Evolutionary conservation across 2,797 vertebrate genomes (phyloP), one percentile per base, ranked within the genome.

Genomic region (Salarias fasciatus): DNA sequence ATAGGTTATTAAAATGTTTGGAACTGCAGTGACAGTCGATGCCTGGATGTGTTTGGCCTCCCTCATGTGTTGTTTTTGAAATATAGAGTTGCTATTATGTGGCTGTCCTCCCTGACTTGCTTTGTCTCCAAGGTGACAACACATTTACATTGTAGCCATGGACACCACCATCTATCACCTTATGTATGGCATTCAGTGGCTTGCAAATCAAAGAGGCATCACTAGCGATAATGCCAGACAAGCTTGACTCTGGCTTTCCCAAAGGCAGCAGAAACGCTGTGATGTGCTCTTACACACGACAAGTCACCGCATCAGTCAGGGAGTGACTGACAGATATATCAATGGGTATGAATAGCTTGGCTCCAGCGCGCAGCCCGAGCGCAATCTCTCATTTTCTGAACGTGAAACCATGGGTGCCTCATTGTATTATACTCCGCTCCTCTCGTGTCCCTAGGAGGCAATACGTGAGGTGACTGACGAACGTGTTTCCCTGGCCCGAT

Each of bases 101-200:
- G 48, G 78, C 77, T 45, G 58, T 79, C 69, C 65, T 83, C 76
- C 71, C 68, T 72, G 67, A 71, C 67, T 79, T 11, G 74, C 74
- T 80, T 80, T 52, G 85, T 90, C 86, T 90, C 92, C 79, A 85
- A 84, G 81, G 86, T 90, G 89, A 90, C 86, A 82, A 83, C 85
- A 85, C 72, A 85, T 88, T 82, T 87, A 85, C 82, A 85, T 82
- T 81, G 86, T 86, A 86, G 84, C 86, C 84, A 90, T 81, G 80
- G 83, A 87, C 82, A 88, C 79, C 74, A 63, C 79, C 74, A 87
- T 83, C 61, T 72, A 78, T 88, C 80, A 81, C 75, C 73, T 72
- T 43, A 76, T 42, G 66, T 47, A 59, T 62, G 52, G 67, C 74
- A 76, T 76, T 75, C 79, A 51, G 40, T 75, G 69, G 78, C 72